A percentile compares a stretch with the other conserved stretches of the same genome.
Conservation (phyloP, 2,113 vertebrate genomes). For the Onychorhynchus coronatus region DNA sequence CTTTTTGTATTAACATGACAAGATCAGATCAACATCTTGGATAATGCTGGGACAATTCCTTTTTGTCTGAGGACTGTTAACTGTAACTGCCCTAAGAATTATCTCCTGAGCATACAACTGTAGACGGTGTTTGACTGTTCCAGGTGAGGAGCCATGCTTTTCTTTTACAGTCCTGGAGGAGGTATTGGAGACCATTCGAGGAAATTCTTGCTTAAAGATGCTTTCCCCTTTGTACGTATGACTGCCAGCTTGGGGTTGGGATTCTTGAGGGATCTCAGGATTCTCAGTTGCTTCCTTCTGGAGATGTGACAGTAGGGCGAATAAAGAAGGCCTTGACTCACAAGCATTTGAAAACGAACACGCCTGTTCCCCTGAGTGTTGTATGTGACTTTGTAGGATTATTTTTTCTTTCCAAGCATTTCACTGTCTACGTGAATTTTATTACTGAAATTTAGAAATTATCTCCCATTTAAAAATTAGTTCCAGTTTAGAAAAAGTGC, state of each 20-base stretch:
- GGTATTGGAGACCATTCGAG: neutral
- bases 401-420: neutral
- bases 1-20: neutral
- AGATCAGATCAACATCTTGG: neutral
- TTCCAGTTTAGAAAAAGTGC: neutral
- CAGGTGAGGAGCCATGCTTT: neutral
- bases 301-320: neutral
- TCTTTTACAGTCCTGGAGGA: neutral
- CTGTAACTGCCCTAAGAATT: neutral
- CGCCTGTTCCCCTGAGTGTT: neutral
- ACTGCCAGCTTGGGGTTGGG: neutral
- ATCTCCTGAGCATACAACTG: neutral
- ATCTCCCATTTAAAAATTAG: neutral
- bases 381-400: neutral
- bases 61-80: neutral
- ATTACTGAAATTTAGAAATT: neutral
- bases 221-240: neutral
- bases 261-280: neutral
- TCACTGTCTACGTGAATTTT: neutral
- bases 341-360: neutral
- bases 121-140: neutral
- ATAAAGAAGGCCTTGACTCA: neutral
- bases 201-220: neutral
- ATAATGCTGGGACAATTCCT: neutral
- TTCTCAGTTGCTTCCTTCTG: neutral